Evolutionary conservation across 2,888 invertebrate species (phyloP).

Genomic region (Torymus aiolomorphi): DNA sequence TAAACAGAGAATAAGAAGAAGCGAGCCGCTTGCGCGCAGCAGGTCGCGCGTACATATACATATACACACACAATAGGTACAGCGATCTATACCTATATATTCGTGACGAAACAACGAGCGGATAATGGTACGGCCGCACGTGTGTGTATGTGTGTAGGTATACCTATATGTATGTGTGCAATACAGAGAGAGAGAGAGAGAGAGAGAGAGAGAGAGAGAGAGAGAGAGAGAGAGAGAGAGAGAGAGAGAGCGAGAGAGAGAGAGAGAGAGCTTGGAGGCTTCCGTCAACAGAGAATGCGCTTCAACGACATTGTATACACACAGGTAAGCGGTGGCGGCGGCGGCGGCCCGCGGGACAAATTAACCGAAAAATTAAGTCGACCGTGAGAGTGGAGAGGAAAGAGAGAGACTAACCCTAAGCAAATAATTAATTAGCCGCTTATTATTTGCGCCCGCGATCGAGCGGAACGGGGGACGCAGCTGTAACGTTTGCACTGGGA

Average conservation of each 20-base stretch:
- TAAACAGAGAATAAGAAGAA: constrained; percentile 4
- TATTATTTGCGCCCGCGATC: constrained; percentile 64
- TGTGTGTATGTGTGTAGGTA: too few relatives aligned
- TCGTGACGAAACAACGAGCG: constrained; percentile 15
- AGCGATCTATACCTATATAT: too few relatives aligned
- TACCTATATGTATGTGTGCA: not conserved
- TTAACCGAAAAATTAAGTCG: constrained; percentile 67
- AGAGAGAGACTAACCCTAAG: constrained; percentile 56
- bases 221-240: too few relatives aligned
- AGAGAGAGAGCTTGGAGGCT: not conserved
- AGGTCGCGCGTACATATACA: not conserved
- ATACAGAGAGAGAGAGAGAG: constrained; percentile 15
- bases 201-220: too few relatives aligned
- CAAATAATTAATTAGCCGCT: constrained; percentile 69
- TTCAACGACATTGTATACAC: constrained; percentile 21
- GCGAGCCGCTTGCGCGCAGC: not conserved
- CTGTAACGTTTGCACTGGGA: too few relatives aligned
- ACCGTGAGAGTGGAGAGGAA: constrained; percentile 55
- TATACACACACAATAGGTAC: too few relatives aligned
- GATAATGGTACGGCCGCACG: constrained; percentile 10
- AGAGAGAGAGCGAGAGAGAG: too few relatives aligned
- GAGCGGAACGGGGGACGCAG: constrained; percentile 2
- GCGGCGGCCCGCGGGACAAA: constrained; percentile 56
- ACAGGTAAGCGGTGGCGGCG: not conserved
- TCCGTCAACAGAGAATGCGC: constrained; percentile 2